These are phyloP conservation scores for Sorex araneus DNA, from an alignment of 2,113 vertebrate genomes.

Conservation along the genomic window DNA sequence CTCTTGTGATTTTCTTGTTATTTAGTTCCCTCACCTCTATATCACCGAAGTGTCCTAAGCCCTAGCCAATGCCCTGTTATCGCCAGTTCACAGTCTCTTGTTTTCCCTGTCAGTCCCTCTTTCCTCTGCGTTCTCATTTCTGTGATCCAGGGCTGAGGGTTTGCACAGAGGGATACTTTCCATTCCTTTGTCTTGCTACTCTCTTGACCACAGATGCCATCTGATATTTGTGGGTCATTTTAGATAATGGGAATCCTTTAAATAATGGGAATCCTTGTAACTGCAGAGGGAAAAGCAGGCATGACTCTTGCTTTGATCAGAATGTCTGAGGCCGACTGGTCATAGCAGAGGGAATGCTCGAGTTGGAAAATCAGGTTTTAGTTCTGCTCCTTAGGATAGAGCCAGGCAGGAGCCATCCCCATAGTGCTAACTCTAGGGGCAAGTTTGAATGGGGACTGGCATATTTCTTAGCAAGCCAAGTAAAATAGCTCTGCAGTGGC, in stretches of 20 bases:
- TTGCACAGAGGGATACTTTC: too few relatives aligned
- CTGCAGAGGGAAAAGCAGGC: neutral
- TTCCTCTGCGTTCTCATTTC: too few relatives aligned
- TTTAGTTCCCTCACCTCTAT: too few relatives aligned
- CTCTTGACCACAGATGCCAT: too few relatives aligned
- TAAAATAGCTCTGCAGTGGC: neutral
- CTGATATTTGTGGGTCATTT: neutral
- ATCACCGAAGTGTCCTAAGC: too few relatives aligned
- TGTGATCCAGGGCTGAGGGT: too few relatives aligned
- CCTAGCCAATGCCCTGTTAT: too few relatives aligned
- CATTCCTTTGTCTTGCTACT: too few relatives aligned
- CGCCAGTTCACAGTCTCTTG: too few relatives aligned
- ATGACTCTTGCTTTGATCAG: neutral
- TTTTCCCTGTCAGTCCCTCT: too few relatives aligned
- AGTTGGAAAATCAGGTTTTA: neutral
- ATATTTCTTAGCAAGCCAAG: neutral
- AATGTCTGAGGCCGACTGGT: neutral
- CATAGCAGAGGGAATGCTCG: neutral
- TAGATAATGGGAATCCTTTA: neutral
- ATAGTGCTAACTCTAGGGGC: neutral
- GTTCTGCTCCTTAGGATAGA: neutral
- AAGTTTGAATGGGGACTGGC: neutral
- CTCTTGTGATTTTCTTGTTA: too few relatives aligned
- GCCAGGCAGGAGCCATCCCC: neutral
- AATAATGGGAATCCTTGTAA: constrained; percentile 26